Evolutionary conservation across 2,888 invertebrate species (phyloP).

Genomic region (Caenorhabditis becei): DNA sequence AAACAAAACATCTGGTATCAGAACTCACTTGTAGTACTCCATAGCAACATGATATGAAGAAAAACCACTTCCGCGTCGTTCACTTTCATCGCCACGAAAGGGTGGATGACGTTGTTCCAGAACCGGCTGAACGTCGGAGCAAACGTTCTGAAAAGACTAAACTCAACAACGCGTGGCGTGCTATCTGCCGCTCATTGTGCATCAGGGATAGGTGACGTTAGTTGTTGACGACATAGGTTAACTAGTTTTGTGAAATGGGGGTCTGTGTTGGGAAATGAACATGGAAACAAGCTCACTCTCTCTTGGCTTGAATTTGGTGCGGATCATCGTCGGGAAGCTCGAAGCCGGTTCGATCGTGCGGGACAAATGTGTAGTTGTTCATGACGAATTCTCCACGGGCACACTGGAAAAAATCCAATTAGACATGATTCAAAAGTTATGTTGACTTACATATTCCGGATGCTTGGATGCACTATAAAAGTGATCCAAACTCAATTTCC

Average conservation of each 20-base stretch:
- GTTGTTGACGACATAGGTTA: conserved; percentile 58
- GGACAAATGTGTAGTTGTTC: conserved; percentile 80
- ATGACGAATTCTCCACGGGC: conserved; percentile 75
- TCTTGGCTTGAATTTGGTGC: conserved; percentile 69
- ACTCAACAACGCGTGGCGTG: conserved; percentile 44
- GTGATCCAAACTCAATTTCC: conserved; percentile 78
- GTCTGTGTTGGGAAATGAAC: background rate
- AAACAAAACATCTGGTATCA: background rate
- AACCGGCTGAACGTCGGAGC: conserved; percentile 75
- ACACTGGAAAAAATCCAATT: conserved; percentile 55
- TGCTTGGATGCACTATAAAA: conserved; percentile 78
- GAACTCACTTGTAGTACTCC: conserved; percentile 71
- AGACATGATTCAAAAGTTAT: background rate
- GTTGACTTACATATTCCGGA: conserved; percentile 62
- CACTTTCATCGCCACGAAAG: conserved; percentile 73
- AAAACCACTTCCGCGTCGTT: conserved; percentile 79
- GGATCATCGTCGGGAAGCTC: conserved; percentile 74
- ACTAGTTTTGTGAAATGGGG: conserved; percentile 6
- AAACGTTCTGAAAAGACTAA: conserved; percentile 73
- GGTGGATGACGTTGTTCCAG: conserved; percentile 76
- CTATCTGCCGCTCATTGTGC: conserved; percentile 20
- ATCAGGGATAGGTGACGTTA: conserved; percentile 59
- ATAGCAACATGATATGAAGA: conserved; percentile 76
- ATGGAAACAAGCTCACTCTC: conserved; percentile 62
- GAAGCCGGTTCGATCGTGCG: conserved; percentile 76